Base-by-base conservation (phyloP, 2,888 invertebrate genomes). In the Dysmachus trigonus region DNA sequence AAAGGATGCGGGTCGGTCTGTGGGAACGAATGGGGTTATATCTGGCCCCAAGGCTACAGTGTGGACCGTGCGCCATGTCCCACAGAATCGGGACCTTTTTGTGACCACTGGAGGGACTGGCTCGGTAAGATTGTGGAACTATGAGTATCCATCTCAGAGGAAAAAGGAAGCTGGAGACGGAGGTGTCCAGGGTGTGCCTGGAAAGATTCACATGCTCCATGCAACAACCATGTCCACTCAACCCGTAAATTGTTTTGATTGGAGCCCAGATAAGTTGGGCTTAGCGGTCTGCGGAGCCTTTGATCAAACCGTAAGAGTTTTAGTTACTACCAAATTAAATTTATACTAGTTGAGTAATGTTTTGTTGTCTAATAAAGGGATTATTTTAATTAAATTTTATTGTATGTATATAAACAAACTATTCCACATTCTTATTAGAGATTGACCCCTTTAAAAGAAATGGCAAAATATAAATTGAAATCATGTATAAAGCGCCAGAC, bases 41-140 rank as follows among this genome's bases (percentile, higher is more conserved):
- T 90, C 88, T 8, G 94, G 94, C 87, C 97, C 98, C 0, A 94
- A 94, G 89, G 96, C 98, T 0, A 99, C 98, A 0, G 94, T 99
- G 35, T 99, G 98, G 99, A 93, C 95, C 33, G 96, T 94, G 0
- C 94, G 95, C 53, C 98, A 99, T 93, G 92, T 98, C 79, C 99
- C 99, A 0, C 98, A 98, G 92, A 98, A 99, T 91, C 93, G 98
- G 83, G 98, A 99, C 90, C 92, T 99, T 27, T 99, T 98, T 90
- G 94, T 96, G 90, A 98, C 98, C 0, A 95, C 96, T 87, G 97
- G 98, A 2, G 99, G 99, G 0, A 95, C 95, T 88, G 99, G 99
- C 7, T 95, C 97, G n/a, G 91, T 98, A 22, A 95, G 96, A 88
- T 93, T 99, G n/a, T 99, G 98, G 98, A 97, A 98, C 93, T 98